These are phyloP conservation scores for Danionella dracula DNA, from an alignment of 2,797 vertebrate genomes.

Conservation along the genomic window DNA sequence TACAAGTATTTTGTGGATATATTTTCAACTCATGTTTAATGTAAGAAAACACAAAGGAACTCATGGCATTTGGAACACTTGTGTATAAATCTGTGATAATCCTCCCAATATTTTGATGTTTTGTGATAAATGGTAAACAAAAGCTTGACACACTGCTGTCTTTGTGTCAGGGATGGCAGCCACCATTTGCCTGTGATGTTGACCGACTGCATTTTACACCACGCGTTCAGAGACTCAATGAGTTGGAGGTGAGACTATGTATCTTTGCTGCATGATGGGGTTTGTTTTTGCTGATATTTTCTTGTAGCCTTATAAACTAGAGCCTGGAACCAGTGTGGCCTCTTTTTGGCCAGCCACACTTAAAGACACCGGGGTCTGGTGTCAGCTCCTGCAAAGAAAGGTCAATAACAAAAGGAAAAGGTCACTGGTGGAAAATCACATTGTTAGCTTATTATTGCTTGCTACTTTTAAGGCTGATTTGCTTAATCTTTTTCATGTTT, in stretches of 20 bases:
- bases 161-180: conserved; percentile 87
- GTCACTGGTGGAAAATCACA: not conserved
- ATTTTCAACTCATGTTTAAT: no score
- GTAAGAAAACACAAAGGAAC: no score
- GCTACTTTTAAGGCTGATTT: not conserved
- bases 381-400: not conserved
- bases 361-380: not conserved
- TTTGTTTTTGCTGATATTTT: not conserved
- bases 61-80: no score
- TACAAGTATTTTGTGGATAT: no score
- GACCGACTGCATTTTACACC: conserved; percentile 96
- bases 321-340: not conserved
- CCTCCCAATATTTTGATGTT: not conserved
- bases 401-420: conserved; percentile 7
- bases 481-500: not conserved
- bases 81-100: no score
- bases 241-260: conserved; percentile 80
- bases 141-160: conserved; percentile 12
- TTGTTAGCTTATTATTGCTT: not conserved
- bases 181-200: conserved; percentile 95
- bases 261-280: not conserved
- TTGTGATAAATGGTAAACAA: not conserved
- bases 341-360: not conserved
- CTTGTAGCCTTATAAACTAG: not conserved
- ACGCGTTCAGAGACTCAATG: conserved; percentile 93